Conservation (phyloP, 2,797 vertebrate genomes). For the Potorous gilbertii region DNA sequence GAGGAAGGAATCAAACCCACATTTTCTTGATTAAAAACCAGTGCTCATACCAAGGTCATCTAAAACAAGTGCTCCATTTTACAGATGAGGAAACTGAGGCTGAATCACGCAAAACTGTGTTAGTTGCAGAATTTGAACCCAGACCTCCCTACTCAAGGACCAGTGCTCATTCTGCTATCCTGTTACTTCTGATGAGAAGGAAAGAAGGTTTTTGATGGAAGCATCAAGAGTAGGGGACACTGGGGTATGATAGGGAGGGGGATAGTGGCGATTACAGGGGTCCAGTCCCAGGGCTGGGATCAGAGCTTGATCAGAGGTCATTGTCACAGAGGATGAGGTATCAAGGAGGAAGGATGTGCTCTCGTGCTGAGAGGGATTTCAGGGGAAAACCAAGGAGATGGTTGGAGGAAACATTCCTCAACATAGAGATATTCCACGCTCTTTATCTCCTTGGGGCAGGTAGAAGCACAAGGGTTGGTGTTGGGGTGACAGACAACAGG, state of each 20-base stretch:
- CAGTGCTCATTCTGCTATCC: not conserved
- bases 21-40: not conserved
- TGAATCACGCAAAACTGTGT: not conserved
- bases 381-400: not conserved
- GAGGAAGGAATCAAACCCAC: not conserved
- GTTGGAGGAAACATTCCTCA: too few relatives aligned
- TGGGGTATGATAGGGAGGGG: not conserved
- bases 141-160: not conserved
- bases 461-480: not conserved
- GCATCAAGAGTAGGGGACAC: not conserved
- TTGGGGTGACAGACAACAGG: not conserved
- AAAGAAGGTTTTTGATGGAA: not conserved
- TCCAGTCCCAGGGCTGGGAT: not conserved
- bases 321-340: not conserved
- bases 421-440: not conserved
- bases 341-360: not conserved
- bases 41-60: not conserved
- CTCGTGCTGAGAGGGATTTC: not conserved
- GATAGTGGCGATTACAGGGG: too few relatives aligned
- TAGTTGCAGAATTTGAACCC: not conserved
- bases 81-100: not conserved
- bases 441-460: not conserved
- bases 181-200: not conserved
- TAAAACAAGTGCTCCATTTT: not conserved
- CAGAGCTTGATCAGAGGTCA: not conserved